A percentile compares a stretch with the other conserved stretches of the same genome.
Evolutionary conservation across 2,113 vertebrate genomes (phyloP).

Genomic region (Ammodytes dubius): DNA sequence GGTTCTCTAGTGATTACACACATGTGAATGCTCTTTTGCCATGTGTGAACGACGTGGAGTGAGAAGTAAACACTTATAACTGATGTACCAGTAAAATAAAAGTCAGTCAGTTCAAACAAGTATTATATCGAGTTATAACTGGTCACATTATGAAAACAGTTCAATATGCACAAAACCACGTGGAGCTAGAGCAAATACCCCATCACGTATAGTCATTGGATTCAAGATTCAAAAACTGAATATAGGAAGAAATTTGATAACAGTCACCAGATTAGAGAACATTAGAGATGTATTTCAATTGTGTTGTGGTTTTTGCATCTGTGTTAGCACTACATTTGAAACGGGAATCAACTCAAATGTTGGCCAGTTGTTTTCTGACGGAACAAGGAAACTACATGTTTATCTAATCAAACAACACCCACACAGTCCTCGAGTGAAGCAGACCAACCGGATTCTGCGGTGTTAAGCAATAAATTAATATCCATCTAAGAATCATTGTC

Average conservation of each 20-base stretch:
- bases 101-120: neutral
- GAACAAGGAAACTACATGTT: too few species aligned
- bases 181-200: neutral
- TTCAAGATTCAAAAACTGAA: neutral
- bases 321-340: neutral
- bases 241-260: neutral
- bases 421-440: neutral
- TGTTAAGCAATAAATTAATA: neutral
- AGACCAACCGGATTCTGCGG: neutral
- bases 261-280: neutral
- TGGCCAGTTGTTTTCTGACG: neutral
- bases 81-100: neutral
- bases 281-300: too few species aligned
- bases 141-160: neutral
- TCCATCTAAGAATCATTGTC: neutral
- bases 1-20: constrained; percentile 28
- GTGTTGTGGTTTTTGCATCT: too few species aligned
- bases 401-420: neutral
- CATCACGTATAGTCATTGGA: neutral
- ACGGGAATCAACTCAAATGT: neutral
- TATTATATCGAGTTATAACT: neutral
- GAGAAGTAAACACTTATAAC: neutral
- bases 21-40: constrained; percentile 19
- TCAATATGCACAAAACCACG: neutral
- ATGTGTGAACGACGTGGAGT: neutral